A percentile compares a stretch with the other conserved stretches of the same genome.
phyloP scores from a whole-genome alignment of 2,888 invertebrate species.

The Heliconius aoede region DNA sequence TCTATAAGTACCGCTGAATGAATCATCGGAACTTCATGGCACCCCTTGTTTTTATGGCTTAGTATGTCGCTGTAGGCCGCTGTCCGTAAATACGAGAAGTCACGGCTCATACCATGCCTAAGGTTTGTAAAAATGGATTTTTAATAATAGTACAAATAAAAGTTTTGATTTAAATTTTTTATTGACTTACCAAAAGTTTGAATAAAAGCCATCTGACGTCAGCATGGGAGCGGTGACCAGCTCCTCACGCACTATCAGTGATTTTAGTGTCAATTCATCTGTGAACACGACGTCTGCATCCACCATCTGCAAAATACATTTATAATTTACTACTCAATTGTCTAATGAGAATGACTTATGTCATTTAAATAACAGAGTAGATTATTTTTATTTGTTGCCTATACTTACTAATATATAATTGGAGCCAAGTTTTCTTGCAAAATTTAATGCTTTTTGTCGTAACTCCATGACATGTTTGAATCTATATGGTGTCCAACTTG shows the following conservation, averaged over 20 bases:
- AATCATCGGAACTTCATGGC: slow-evolving; percentile 94
- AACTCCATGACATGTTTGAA: slow-evolving; percentile 91
- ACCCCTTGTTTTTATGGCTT: slow-evolving; percentile 86
- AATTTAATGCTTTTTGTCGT: slow-evolving; percentile 89
- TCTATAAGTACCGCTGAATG: slow-evolving; percentile 94
- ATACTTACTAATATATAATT: slow-evolving; percentile 93
- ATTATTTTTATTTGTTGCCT: background rate
- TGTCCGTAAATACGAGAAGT: slow-evolving; percentile 15
- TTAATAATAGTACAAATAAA: background rate
- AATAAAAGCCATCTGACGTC: slow-evolving; percentile 92
- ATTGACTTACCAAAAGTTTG: slow-evolving; percentile 94
- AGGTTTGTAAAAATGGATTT: background rate
- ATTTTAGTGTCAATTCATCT: slow-evolving; percentile 84
- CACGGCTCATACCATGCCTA: slow-evolving; percentile 36
- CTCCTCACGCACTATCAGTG: background rate
- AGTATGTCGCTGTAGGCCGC: slow-evolving; percentile 93
- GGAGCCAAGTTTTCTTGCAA: slow-evolving; percentile 91
- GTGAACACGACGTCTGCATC: slow-evolving; percentile 94
- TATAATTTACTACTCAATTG: background rate
- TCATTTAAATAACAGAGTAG: background rate
- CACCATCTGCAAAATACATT: slow-evolving; percentile 86
- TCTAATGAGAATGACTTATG: background rate
- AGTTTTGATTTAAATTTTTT: slow-evolving; percentile 7
- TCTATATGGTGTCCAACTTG: slow-evolving; percentile 90
- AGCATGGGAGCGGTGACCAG: slow-evolving; percentile 92